Conservation (phyloP, 2,797 vertebrate species). For the Gymnothorax reevesii region DNA sequence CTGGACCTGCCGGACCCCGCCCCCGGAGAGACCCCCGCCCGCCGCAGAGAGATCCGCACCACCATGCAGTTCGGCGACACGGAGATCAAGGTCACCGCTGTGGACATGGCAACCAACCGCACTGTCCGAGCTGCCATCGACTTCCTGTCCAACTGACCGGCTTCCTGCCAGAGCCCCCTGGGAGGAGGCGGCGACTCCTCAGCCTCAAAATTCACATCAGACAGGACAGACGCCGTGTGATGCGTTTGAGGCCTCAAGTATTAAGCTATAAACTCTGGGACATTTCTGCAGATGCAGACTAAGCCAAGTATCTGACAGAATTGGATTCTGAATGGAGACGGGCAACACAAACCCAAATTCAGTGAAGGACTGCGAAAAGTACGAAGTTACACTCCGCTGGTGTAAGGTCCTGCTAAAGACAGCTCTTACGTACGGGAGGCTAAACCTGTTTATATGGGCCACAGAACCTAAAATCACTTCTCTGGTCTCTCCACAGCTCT, state of each 20-base stretch:
- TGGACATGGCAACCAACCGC: slow-evolving; percentile 83
- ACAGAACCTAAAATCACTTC: background rate
- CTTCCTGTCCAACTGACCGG: slow-evolving; percentile 86
- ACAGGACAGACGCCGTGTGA: too few species aligned
- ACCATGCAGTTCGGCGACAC: slow-evolving; percentile 98
- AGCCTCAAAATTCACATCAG: background rate
- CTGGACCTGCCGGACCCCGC: slow-evolving; percentile 78
- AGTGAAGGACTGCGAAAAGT: background rate
- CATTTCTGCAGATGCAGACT: too few species aligned
- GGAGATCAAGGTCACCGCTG: slow-evolving; percentile 91
- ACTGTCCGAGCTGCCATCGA: slow-evolving; percentile 88
- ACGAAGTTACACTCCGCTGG: background rate
- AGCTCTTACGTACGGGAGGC: background rate
- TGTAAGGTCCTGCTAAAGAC: background rate
- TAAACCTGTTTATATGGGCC: background rate
- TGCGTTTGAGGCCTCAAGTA: background rate
- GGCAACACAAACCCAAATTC: too few species aligned
- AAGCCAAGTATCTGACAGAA: too few species aligned
- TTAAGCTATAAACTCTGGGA: background rate
- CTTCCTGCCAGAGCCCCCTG: slow-evolving; percentile 20
- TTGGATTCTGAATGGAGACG: too few species aligned
- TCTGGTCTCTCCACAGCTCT: background rate
- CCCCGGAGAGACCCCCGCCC: slow-evolving; percentile 37
- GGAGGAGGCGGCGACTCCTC: slow-evolving; percentile 38
- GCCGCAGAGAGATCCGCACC: slow-evolving; percentile 88